A percentile compares a stretch with the other conserved stretches of the same genome.
phyloP scores from a whole-genome alignment of 2,888 invertebrate species.

The Melanotus villosus region DNA sequence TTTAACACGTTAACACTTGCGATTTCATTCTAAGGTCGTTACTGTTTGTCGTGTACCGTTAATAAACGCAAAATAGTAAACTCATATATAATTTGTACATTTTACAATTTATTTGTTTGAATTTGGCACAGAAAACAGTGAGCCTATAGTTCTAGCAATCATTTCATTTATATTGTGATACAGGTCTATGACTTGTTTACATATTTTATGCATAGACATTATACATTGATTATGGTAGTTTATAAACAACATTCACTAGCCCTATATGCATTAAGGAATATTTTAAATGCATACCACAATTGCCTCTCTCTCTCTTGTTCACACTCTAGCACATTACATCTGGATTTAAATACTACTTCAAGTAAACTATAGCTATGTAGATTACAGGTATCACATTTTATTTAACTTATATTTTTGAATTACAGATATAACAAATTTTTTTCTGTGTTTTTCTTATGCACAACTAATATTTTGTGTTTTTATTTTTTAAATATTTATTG shows the following conservation, averaged over 20 bases:
- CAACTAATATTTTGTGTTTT: slow-evolving; percentile 33
- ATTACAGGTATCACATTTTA: slow-evolving; percentile 63
- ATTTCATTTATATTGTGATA: slow-evolving; percentile 56
- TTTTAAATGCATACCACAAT: slow-evolving; percentile 62
- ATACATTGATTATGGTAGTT: slow-evolving; percentile 65
- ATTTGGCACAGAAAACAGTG: slow-evolving; percentile 70
- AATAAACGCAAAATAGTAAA: slow-evolving; percentile 14
- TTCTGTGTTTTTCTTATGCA: slow-evolving; percentile 23
- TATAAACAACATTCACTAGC: slow-evolving; percentile 67
- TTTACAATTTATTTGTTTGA: slow-evolving; percentile 66
- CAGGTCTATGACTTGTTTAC: slow-evolving; percentile 58
- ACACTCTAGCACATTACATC: slow-evolving; percentile 40
- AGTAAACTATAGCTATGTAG: slow-evolving; percentile 59
- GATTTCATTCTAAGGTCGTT: slow-evolving; percentile 17
- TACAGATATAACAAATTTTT: slow-evolving; percentile 43
- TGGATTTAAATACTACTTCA: slow-evolving; percentile 56
- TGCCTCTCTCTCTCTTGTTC: slow-evolving; percentile 38
- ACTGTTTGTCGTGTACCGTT: slow-evolving; percentile 3
- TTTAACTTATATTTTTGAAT: slow-evolving; percentile 49
- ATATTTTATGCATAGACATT: slow-evolving; percentile 59
- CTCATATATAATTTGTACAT: slow-evolving; percentile 56
- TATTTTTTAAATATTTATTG: too few relatives aligned
- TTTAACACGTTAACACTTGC: slow-evolving; percentile 20
- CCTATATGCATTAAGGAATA: slow-evolving; percentile 67
- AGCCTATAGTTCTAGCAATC: slow-evolving; percentile 66